Conservation (phyloP, 2,797 vertebrate genomes). For the Remorina albescens region DNA sequence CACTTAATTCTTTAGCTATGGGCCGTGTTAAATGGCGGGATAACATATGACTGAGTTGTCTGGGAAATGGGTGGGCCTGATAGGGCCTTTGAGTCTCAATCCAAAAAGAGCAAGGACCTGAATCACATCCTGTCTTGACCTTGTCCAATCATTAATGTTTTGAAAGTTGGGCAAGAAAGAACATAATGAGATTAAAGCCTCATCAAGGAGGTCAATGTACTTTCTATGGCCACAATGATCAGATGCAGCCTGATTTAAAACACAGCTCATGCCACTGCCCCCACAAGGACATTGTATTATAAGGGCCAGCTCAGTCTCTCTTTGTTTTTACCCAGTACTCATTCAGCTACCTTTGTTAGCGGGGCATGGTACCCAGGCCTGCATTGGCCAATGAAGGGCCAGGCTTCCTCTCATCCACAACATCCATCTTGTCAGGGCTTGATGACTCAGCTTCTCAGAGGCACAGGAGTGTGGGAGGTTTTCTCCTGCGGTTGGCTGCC, state of each 20-base stretch:
- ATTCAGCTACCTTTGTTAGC: conserved; percentile 60
- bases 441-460: conserved; percentile 81
- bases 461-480: conserved; percentile 75
- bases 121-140: conserved; percentile 53
- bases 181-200: conserved; percentile 26
- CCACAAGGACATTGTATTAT: conserved; percentile 1
- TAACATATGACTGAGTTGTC: conserved; percentile 42
- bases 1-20: conserved; percentile 47
- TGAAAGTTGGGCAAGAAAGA: conserved; percentile 31
- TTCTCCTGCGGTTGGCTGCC: conserved; percentile 71
- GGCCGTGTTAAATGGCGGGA: conserved; percentile 34
- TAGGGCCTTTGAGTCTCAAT: conserved; percentile 45
- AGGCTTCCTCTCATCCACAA: conserved; percentile 61
- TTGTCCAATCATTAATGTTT: conserved; percentile 51
- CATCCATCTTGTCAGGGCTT: conserved; percentile 68
- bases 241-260: conserved; percentile 1
- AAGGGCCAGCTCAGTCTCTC: conserved; percentile 47
- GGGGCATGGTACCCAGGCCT: conserved; percentile 34
- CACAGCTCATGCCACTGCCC: not conserved
- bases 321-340: conserved; percentile 47
- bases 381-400: conserved; percentile 50
- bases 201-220: conserved; percentile 16
- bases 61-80: conserved; percentile 50
- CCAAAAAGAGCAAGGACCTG: conserved; percentile 55
- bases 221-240: conserved; percentile 4